Percentiles rank a stretch among this genome's conserved stretches.
These are phyloP conservation scores for Choreutis nemorana DNA, from an alignment of 2,888 invertebrate species.

Conservation along the genomic window DNA sequence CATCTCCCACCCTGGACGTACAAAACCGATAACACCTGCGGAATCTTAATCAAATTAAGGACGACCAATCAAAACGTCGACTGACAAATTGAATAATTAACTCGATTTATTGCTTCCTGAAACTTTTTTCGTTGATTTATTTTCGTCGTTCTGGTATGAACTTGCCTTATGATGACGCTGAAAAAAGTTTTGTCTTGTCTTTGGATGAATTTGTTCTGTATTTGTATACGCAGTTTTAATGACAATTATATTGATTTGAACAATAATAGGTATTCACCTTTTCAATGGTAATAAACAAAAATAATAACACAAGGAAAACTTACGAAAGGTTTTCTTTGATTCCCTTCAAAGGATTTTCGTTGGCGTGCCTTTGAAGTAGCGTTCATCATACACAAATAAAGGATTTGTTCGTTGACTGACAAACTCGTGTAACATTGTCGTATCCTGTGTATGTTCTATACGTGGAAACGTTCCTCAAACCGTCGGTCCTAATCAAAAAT, in stretches of 20 bases:
- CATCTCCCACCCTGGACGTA: constrained; percentile 15
- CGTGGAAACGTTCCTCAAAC: constrained; percentile 15
- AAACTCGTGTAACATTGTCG: constrained; percentile 17
- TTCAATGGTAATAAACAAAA: too few relatives aligned
- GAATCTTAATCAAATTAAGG: constrained; percentile 30
- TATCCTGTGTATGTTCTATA: constrained; percentile 22
- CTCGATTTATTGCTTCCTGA: constrained; percentile 55
- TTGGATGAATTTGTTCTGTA: too few relatives aligned
- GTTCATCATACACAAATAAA: constrained; percentile 19
- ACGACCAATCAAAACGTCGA: constrained; percentile 43
- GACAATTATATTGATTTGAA: too few relatives aligned
- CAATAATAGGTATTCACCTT: too few relatives aligned
- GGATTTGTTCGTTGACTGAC: constrained; percentile 21
- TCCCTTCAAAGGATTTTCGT: constrained; percentile 22
- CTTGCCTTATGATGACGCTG: too few relatives aligned
- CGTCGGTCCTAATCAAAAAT: constrained; percentile 44
- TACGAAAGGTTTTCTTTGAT: constrained; percentile 32
- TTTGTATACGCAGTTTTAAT: too few relatives aligned
- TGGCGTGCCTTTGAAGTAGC: constrained; percentile 36
- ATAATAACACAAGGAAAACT: too few relatives aligned
- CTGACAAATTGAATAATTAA: constrained; percentile 57
- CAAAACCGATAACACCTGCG: constrained; percentile 14
- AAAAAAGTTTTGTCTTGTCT: too few relatives aligned
- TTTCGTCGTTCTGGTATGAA: too few relatives aligned
- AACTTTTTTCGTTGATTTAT: constrained; percentile 38